Conservation (phyloP, 2,888 invertebrate species). For the Camptogramma bilineatum region DNA sequence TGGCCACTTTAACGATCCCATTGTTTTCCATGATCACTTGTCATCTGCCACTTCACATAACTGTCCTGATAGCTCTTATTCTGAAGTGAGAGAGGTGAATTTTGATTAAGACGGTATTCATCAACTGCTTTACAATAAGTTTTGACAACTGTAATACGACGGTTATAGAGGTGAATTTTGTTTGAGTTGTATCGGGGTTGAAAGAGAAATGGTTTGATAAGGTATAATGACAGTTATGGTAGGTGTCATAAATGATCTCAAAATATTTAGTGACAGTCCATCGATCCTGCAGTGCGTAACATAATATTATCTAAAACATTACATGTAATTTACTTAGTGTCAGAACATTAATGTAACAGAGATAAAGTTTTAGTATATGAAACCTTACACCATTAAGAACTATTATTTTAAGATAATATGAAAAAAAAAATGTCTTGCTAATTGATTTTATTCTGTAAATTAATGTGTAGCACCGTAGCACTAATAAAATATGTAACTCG, state of each 20-base stretch:
- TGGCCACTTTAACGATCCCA: conserved; percentile 80
- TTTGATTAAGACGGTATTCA: conserved; percentile 34
- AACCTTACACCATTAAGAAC: too few relatives aligned
- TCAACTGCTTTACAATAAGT: neutral
- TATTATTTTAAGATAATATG: too few relatives aligned
- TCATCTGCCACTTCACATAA: conserved; percentile 63
- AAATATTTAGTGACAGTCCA: conserved; percentile 72
- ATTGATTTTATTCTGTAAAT: too few relatives aligned
- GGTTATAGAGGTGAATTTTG: conserved; percentile 51
- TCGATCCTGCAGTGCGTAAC: conserved; percentile 64
- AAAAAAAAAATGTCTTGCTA: too few relatives aligned
- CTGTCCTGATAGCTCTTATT: conserved; percentile 39
- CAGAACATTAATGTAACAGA: neutral
- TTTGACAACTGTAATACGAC: conserved; percentile 41
- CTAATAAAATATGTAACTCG: too few relatives aligned
- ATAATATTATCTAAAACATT: conserved; percentile 1
- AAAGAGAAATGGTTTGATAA: conserved; percentile 70
- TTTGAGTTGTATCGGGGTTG: conserved; percentile 30
- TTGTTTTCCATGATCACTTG: conserved; percentile 78
- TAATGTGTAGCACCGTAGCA: too few relatives aligned
- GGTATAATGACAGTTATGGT: conserved; percentile 71
- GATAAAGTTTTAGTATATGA: too few relatives aligned
- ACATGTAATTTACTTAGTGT: conserved; percentile 2
- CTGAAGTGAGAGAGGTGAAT: conserved; percentile 47
- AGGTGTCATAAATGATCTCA: conserved; percentile 72